These are phyloP conservation scores for Alviniconcha strummeri DNA, from an alignment of 2,888 invertebrate genomes.

Conservation along the genomic window DNA sequence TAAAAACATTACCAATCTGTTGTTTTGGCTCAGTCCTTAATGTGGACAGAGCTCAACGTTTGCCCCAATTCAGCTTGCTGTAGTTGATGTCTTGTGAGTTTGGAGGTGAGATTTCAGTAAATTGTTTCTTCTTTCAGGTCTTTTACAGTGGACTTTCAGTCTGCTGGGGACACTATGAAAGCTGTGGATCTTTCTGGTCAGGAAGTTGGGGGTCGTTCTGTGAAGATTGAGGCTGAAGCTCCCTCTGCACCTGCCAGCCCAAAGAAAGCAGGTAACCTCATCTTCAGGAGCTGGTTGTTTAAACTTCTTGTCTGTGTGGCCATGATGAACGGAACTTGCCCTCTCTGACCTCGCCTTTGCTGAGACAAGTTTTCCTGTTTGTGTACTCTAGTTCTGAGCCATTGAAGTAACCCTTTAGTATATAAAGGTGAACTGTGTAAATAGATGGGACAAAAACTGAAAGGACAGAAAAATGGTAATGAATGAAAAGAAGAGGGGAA, in stretches of 20 bases:
- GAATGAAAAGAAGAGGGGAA: too few species aligned
- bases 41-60: too few species aligned
- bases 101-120: too few species aligned
- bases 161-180: slow-evolving; percentile 43
- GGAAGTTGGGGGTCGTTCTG: slow-evolving; percentile 38
- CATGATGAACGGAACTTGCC: slow-evolving; percentile 37
- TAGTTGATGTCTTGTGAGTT: too few species aligned
- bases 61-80: too few species aligned
- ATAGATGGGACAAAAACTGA: too few species aligned
- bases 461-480: too few species aligned
- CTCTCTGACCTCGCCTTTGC: slow-evolving; percentile 28
- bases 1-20: too few species aligned
- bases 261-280: too few species aligned
- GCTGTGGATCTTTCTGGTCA: slow-evolving; percentile 50
- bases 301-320: not conserved
- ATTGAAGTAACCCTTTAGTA: not conserved
- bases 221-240: slow-evolving; percentile 48
- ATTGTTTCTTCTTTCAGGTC: slow-evolving; percentile 41
- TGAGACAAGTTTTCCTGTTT: slow-evolving; percentile 21
- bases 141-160: slow-evolving; percentile 50
- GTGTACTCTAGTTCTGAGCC: slow-evolving; percentile 33
- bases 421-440: too few species aligned
- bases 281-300: too few species aligned
- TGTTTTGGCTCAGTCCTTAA: too few species aligned
- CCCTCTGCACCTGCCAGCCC: slow-evolving; percentile 2